These are phyloP conservation scores for Dinoponera quadriceps DNA, from an alignment of 1,140 invertebrate species.

Conservation along the genomic window DNA sequence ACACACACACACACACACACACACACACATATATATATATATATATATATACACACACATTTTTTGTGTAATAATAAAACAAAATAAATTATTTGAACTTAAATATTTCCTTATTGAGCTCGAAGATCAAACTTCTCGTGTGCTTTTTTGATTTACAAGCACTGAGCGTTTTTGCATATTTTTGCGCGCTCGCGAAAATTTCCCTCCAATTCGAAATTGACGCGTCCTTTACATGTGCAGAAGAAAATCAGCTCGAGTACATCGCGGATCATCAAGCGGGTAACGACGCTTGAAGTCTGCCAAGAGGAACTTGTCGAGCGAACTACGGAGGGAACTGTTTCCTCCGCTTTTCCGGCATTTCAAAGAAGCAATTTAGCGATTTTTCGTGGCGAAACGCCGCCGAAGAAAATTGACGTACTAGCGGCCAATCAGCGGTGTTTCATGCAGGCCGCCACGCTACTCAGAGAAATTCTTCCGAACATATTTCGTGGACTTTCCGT, in stretches of 20 bases:
- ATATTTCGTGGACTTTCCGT: constrained; percentile 42
- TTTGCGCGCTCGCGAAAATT: constrained; percentile 8
- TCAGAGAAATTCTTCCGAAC: constrained; percentile 77
- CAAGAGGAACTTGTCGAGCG: constrained; percentile 50
- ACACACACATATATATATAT: no score
- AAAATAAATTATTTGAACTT: neutral
- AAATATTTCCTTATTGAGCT: neutral
- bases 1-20: no score
- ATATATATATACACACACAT: no score
- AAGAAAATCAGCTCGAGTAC: constrained; percentile 67
- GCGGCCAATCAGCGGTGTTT: constrained; percentile 84
- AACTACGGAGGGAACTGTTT: constrained; percentile 75
- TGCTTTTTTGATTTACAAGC: neutral
- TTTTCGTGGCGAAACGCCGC: constrained; percentile 81
- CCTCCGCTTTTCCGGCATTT: constrained; percentile 80
- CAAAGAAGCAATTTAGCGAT: constrained; percentile 85
- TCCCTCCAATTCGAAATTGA: constrained; percentile 13
- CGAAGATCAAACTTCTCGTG: neutral
- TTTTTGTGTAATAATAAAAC: neutral
- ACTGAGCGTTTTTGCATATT: neutral
- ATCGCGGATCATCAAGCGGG: constrained; percentile 61
- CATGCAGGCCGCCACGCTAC: constrained; percentile 77
- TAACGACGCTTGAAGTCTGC: constrained; percentile 62
- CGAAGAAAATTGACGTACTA: constrained; percentile 81
- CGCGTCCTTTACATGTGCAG: constrained; percentile 33